phyloP scores from a whole-genome alignment of 2,113 vertebrate genomes.

The Nothobranchius kuhntae region DNA sequence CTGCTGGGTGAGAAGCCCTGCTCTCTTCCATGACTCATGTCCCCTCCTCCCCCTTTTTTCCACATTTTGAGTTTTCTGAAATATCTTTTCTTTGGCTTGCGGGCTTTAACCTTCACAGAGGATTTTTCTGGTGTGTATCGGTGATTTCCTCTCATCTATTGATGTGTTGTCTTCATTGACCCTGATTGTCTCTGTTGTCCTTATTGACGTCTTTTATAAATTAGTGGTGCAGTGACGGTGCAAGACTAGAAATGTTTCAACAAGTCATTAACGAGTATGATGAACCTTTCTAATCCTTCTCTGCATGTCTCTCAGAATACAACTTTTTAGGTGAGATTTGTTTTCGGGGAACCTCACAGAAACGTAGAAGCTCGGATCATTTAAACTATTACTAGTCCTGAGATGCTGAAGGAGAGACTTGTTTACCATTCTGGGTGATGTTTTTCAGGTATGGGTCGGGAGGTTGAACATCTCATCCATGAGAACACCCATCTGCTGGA shows the following conservation, averaged over 20 bases:
- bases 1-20: conserved; percentile 86
- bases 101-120: conserved; percentile 79
- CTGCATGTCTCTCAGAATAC: conserved; percentile 84
- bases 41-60: neutral
- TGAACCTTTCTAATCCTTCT: conserved; percentile 78
- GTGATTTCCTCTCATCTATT: conserved; percentile 18
- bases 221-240: neutral
- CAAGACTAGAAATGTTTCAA: conserved; percentile 7
- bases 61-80: conserved; percentile 6
- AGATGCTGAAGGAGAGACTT: neutral
- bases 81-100: conserved; percentile 24
- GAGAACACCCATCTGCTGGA: conserved; percentile 96
- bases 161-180: neutral
- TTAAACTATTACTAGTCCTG: neutral
- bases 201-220: too few species aligned
- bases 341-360: neutral
- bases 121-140: conserved; percentile 97
- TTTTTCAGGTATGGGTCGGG: conserved; percentile 94
- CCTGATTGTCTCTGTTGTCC: neutral
- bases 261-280: conserved; percentile 8
- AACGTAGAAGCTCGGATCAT: neutral
- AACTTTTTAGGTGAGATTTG: conserved; percentile 89
- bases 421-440: neutral
- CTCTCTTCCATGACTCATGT: neutral
- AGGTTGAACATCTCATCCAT: conserved; percentile 98